Evolutionary conservation across 2,888 invertebrate genomes (phyloP).

Genomic region (Blastobasis lacticolella): DNA sequence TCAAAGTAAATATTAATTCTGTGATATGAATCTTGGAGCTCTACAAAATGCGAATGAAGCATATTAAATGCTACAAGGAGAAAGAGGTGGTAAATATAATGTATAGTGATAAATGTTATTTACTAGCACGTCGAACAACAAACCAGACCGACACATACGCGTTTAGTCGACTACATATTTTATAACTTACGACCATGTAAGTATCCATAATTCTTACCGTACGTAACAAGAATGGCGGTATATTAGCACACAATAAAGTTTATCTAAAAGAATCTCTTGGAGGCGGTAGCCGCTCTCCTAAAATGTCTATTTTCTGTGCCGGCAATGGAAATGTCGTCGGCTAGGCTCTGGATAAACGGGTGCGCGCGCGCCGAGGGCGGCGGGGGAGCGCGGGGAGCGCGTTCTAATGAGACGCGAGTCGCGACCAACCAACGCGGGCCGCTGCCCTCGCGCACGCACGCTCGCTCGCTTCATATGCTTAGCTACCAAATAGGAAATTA

Average conservation of each 20-base stretch:
- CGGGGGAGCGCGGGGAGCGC: constrained; percentile 26
- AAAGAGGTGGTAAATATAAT: background rate
- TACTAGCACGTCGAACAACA: background rate
- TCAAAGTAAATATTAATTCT: background rate
- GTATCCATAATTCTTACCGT: constrained; percentile 10
- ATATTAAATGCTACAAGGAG: background rate
- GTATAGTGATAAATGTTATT: background rate
- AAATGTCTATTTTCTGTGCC: constrained; percentile 61
- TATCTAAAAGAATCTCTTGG: constrained; percentile 48
- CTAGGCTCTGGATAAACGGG: constrained; percentile 51
- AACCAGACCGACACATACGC: too few relatives aligned
- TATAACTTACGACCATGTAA: too few relatives aligned
- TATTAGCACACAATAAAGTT: constrained; percentile 67
- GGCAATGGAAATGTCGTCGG: constrained; percentile 61
- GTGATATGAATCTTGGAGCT: background rate
- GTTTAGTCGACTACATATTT: too few relatives aligned
- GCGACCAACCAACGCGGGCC: constrained; percentile 45
- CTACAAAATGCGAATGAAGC: background rate
- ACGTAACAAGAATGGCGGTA: constrained; percentile 33
- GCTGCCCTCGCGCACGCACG: constrained; percentile 52
- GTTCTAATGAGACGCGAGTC: constrained; percentile 58
- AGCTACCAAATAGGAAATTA: constrained; percentile 34
- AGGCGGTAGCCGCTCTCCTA: constrained; percentile 43
- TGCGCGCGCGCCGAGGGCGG: constrained; percentile 40
- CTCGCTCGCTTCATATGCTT: constrained; percentile 37